Base-by-base conservation (phyloP, 2,888 invertebrate genomes). In the Pammene aurita region DNA sequence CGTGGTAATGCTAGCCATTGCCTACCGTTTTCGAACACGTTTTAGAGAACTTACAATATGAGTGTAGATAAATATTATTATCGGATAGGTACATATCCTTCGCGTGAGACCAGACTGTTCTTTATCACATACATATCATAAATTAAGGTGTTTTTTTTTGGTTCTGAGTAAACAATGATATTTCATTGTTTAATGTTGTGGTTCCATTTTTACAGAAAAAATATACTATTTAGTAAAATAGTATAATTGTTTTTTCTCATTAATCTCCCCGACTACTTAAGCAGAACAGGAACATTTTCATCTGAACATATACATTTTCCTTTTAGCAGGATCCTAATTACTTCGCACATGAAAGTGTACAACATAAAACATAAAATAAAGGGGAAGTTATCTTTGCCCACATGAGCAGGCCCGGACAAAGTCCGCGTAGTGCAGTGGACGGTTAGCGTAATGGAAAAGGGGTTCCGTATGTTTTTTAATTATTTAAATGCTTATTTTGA, bases 351-450 rank as follows among this genome's bases (percentile, higher is more conserved):
- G 58, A 68, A 66, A 50, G 52, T 67, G 48, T 38, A 54, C 65
- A 60, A 69, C 58, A 63, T 57, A 69, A 54, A 65, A 65, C 58
- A 57, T 55, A 48, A 46, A 26, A 60, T 55, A 54, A 60, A 65
- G 79, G 82, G 85, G 85, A 85, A 76, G 81, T 79, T 88, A 87
- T 89, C 87, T 88, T 82, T 85, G 85, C 80, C 78, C 84, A 84
- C 88, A 84, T 83, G 80, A 87, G 77, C 84, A 87, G 77, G 77
- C 77, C 84, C 82, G 87, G 77, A 90, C 89, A 89, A 88, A 85
- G 83, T 79, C 75, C 72, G 78, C 65, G 75, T 50, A 50, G 73
- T 72, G 78, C 73, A 78, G 76, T 72, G 73, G 71, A 66, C 71
- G 75, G 72, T 68, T 14, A 42, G 67, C 63, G 50, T 56, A 11